phyloP scores from a whole-genome alignment of 2,113 vertebrate genomes.

The Leptosomus discolor region DNA sequence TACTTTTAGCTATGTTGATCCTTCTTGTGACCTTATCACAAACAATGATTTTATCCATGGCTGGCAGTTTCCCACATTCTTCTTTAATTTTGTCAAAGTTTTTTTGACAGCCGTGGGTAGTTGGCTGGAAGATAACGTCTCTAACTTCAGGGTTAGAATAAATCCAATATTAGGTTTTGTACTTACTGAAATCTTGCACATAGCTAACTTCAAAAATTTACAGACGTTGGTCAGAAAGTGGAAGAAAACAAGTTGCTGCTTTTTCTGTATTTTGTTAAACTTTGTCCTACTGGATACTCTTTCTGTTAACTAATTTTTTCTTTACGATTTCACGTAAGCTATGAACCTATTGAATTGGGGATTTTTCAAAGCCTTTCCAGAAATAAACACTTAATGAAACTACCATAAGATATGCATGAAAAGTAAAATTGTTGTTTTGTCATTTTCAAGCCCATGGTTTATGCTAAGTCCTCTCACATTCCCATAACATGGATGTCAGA shows the following conservation, averaged over 20 bases:
- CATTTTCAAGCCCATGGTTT: not conserved
- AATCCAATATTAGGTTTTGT: not conserved
- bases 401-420: not conserved
- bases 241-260: not conserved
- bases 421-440: not conserved
- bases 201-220: not conserved
- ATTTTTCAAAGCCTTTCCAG: conserved; percentile 33
- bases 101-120: not conserved
- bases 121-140: not conserved
- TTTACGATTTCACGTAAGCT: conserved; percentile 21
- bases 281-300: not conserved
- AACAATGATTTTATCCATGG: not conserved
- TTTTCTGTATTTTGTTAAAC: not conserved
- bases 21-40: not conserved
- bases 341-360: conserved; percentile 20
- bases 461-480: not conserved
- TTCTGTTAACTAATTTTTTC: conserved; percentile 31
- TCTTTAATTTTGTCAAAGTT: not conserved
- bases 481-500: not conserved
- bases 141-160: conserved; percentile 20
- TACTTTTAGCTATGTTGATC: not conserved
- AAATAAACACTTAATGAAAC: not conserved
- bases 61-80: not conserved
- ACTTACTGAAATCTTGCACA: not conserved
- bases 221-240: not conserved